Evolutionary conservation across 1,140 invertebrate species (phyloP).

Genomic region (Euwallacea similis): DNA sequence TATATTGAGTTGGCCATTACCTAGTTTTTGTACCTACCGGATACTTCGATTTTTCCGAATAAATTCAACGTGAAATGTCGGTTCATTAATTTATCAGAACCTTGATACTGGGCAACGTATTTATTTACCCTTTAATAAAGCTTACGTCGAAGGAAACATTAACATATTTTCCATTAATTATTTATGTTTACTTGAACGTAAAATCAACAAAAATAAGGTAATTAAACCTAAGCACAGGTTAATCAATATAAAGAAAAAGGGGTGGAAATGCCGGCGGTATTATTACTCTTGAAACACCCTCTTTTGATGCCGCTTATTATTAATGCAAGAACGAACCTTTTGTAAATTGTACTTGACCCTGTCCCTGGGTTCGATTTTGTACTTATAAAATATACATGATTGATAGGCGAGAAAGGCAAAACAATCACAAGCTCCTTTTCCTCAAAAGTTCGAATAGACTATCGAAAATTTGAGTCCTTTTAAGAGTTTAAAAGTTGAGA

Average conservation of each 20-base stretch:
- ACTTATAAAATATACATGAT: not conserved
- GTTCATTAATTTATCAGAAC: too few relatives aligned
- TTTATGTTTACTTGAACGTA: slow-evolving; percentile 4
- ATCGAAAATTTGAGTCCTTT: too few relatives aligned
- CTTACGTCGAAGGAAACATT: slow-evolving; percentile 10
- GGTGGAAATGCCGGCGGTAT: slow-evolving; percentile 1
- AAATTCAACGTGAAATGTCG: too few relatives aligned
- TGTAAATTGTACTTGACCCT: slow-evolving; percentile 15
- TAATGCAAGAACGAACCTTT: slow-evolving; percentile 16
- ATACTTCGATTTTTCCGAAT: too few relatives aligned
- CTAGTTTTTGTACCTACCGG: too few relatives aligned
- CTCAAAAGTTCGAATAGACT: too few relatives aligned
- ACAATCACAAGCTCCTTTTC: too few relatives aligned
- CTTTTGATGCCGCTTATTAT: slow-evolving; percentile 14
- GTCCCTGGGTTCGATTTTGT: slow-evolving; percentile 1
- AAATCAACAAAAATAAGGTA: slow-evolving; percentile 23
- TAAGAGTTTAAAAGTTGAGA: too few relatives aligned
- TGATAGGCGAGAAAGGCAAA: not conserved
- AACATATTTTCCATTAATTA: slow-evolving; percentile 14
- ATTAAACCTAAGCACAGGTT: slow-evolving; percentile 20
- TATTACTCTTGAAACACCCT: slow-evolving; percentile 7
- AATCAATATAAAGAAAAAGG: slow-evolving; percentile 5
- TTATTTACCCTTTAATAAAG: slow-evolving; percentile 3
- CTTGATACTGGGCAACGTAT: not conserved
- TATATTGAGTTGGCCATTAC: too few relatives aligned